Evolutionary conservation across 1,140 invertebrate genomes (phyloP).

Genomic region (Danaus melanippus): DNA sequence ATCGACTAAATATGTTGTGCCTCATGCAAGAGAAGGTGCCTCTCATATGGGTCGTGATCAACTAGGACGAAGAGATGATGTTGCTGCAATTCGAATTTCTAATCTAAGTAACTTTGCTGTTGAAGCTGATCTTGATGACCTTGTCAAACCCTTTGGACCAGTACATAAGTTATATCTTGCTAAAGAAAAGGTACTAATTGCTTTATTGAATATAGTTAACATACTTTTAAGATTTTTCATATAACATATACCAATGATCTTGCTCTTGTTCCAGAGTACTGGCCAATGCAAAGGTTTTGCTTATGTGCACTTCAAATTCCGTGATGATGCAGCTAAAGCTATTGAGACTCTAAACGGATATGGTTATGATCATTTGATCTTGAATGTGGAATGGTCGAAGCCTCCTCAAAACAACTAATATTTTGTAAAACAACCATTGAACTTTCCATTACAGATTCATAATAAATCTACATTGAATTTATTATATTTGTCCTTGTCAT

Average conservation of each 20-base stretch:
- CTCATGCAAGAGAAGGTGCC: conserved; percentile 87
- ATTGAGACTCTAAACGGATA: conserved; percentile 93
- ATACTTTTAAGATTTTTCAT: conserved; percentile 6
- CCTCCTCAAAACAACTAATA: conserved; percentile 73
- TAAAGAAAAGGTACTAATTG: conserved; percentile 60
- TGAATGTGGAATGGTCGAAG: conserved; percentile 99
- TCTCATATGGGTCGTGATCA: conserved; percentile 80
- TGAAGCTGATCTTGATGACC: conserved; percentile 95
- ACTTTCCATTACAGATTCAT: no score
- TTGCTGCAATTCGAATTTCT: conserved; percentile 94
- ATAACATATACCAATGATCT: conserved; percentile 6
- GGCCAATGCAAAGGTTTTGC: conserved; percentile 95
- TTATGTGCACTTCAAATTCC: conserved; percentile 95
- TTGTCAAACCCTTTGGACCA: conserved; percentile 93
- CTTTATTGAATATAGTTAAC: conserved; percentile 1
- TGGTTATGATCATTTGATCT: conserved; percentile 98
- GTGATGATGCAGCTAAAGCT: conserved; percentile 92
- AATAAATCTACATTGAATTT: no score
- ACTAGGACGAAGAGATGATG: conserved; percentile 81
- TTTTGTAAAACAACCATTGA: background rate
- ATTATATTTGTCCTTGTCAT: no score
- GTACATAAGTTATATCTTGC: conserved; percentile 74
- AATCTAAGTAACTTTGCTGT: conserved; percentile 97
- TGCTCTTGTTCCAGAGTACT: conserved; percentile 71
- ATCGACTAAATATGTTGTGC: conserved; percentile 84